Evolutionary conservation across 1,140 invertebrate genomes (phyloP), one percentile per base, ranked within the genome.

Genomic region (Tetraneura akinire): DNA sequence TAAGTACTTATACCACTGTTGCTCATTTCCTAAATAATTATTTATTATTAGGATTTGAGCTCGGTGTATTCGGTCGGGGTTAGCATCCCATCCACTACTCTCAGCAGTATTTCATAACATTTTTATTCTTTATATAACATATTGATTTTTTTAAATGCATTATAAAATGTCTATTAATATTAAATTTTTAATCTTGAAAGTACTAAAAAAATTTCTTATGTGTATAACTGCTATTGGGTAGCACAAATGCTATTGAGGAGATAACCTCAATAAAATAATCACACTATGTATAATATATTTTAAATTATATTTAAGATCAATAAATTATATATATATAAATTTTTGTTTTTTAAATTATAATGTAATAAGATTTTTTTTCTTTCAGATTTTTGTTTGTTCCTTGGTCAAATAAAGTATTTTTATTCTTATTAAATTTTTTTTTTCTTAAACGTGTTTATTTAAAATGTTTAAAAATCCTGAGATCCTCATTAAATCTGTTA

Each of bases 41-140:
- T 55, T 49, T 51, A n/a, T 6, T 16, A 13, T 49, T 47, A 53
- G 42, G 64, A 71, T 82, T 78, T 82, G 62, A 37, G 60, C 68
- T 80, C 62, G 78, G 37, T 82, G 81, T 81, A 16, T 82, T 84
- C 85, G 88, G 88, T 89, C 85, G 88, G 88, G 88, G 88, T 88
- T 89, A 88, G 88, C 88, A 88, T 89, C 88, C 88, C 88, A 89
- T 89, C 88, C 88, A 87, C 74, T 23, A 1, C 74, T 37, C 74
- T 78, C 74, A 23, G 74, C 37, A 62, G 84, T 85, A 85, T 81
- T 76, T 83, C 80, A 66, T 26, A 23, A 26, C 14, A 32, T 26
- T 0, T 32, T 32, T 18, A n/a, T 62, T 62, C 5, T 32, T 62
- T 62, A 26, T 18, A 6, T 16, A 5, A 18, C 14, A n/a, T n/a